Evolutionary conservation across 2,888 invertebrate species (phyloP).

Genomic region (Oeneis ivallda): DNA sequence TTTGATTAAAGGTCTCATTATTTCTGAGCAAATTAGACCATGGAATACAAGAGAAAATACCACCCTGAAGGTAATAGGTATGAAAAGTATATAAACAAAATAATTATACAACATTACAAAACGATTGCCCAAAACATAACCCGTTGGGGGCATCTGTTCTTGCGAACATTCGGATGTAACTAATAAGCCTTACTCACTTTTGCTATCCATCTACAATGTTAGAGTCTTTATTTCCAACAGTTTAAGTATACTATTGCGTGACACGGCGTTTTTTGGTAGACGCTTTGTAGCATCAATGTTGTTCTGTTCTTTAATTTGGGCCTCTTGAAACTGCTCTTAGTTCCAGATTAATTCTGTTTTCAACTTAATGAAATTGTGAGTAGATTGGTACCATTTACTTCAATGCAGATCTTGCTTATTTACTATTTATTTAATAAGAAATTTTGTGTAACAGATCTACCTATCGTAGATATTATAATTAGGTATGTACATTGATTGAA

Average conservation of each 20-base stretch:
- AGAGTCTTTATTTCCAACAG: slow-evolving; percentile 34
- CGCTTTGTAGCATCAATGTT: slow-evolving; percentile 48
- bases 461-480: too few relatives aligned
- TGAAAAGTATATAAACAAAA: slow-evolving; percentile 62
- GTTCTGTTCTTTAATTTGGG: slow-evolving; percentile 74
- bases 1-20: neutral
- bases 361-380: slow-evolving; percentile 62
- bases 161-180: slow-evolving; percentile 59
- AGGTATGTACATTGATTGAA: too few relatives aligned
- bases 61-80: slow-evolving; percentile 37
- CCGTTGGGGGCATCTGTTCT: slow-evolving; percentile 73
- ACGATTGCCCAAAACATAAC: slow-evolving; percentile 60
- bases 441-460: too few relatives aligned
- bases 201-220: slow-evolving; percentile 11
- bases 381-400: slow-evolving; percentile 23
- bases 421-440: neutral
- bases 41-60: slow-evolving; percentile 24
- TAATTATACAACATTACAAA: slow-evolving; percentile 69
- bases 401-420: slow-evolving; percentile 7
- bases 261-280: slow-evolving; percentile 21
- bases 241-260: slow-evolving; percentile 46
- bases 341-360: slow-evolving; percentile 70
- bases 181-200: slow-evolving; percentile 28
- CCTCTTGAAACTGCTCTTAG: slow-evolving; percentile 68
- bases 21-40: slow-evolving; percentile 10